A percentile compares a stretch with the other conserved stretches of the same genome.
These are phyloP conservation scores for Tinea pellionella DNA, from an alignment of 2,888 invertebrate species.

Conservation along the genomic window DNA sequence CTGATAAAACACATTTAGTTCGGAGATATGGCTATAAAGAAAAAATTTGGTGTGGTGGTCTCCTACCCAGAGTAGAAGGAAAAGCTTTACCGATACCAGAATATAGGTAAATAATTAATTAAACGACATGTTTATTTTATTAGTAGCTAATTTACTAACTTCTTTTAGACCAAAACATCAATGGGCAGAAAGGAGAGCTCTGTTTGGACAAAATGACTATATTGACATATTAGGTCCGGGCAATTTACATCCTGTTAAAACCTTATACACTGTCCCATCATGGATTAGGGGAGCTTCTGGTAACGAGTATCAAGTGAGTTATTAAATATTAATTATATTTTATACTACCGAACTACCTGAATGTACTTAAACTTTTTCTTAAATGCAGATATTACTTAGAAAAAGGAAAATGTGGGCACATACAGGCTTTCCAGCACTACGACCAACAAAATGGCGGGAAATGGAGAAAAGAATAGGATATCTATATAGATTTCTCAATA, in stretches of 20 bases:
- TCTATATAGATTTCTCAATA: constrained; percentile 82
- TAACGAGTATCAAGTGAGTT: constrained; percentile 81
- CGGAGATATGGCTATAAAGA: constrained; percentile 81
- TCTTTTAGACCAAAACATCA: constrained; percentile 73
- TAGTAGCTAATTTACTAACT: no score
- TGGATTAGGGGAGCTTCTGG: constrained; percentile 93
- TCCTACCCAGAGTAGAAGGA: constrained; percentile 75
- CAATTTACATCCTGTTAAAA: constrained; percentile 81
- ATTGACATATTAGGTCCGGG: constrained; percentile 95
- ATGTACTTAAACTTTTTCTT: not conserved
- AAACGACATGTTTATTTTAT: no score
- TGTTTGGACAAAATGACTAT: constrained; percentile 97
- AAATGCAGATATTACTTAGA: constrained; percentile 69
- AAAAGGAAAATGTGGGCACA: constrained; percentile 75
- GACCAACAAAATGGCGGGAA: constrained; percentile 84
- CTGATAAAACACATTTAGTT: constrained; percentile 72
- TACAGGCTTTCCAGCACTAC: constrained; percentile 67
- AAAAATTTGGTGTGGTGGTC: constrained; percentile 72
- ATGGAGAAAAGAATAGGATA: constrained; percentile 79
- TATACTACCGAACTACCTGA: not conserved
- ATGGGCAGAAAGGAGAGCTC: constrained; percentile 82
- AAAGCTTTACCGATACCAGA: constrained; percentile 73
- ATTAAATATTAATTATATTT: not conserved
- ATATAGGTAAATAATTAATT: constrained; percentile 55
- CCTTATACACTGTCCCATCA: constrained; percentile 85